Evolutionary conservation across 2,113 vertebrate species (phyloP).

Genomic region (Tetrax tetrax): DNA sequence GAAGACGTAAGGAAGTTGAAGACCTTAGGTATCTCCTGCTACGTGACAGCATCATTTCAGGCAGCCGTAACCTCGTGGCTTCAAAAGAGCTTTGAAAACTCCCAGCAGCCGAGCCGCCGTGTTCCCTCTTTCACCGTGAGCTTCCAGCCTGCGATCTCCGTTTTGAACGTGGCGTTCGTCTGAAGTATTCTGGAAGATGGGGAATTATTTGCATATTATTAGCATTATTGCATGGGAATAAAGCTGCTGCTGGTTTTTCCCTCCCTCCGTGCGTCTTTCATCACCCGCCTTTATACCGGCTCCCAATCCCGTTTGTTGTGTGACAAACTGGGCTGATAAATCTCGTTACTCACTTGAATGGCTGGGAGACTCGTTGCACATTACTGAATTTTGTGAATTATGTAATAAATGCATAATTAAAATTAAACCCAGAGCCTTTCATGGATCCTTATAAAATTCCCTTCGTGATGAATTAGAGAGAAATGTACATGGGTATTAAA

Average conservation of each 20-base stretch:
- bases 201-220: slow-evolving; percentile 64
- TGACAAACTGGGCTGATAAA: slow-evolving; percentile 68
- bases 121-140: background rate
- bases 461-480: background rate
- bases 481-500: background rate
- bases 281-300: slow-evolving; percentile 30
- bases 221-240: slow-evolving; percentile 58
- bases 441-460: background rate
- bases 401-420: slow-evolving; percentile 54
- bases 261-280: slow-evolving; percentile 49
- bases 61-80: background rate
- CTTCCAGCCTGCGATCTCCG: background rate
- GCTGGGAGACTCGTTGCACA: slow-evolving; percentile 30
- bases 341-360: slow-evolving; percentile 65
- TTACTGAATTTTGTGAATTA: slow-evolving; percentile 66
- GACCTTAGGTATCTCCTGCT: background rate
- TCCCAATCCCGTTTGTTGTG: slow-evolving; percentile 59
- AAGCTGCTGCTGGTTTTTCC: slow-evolving; percentile 56
- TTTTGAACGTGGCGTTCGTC: background rate
- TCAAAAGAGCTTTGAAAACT: background rate
- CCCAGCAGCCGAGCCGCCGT: background rate
- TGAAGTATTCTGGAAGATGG: slow-evolving; percentile 58
- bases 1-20: background rate
- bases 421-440: slow-evolving; percentile 16
- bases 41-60: accelerated